A percentile compares a stretch with the other conserved stretches of the same genome.
Conservation (phyloP, 2,113 vertebrate species). For the Prunella himalayana region DNA sequence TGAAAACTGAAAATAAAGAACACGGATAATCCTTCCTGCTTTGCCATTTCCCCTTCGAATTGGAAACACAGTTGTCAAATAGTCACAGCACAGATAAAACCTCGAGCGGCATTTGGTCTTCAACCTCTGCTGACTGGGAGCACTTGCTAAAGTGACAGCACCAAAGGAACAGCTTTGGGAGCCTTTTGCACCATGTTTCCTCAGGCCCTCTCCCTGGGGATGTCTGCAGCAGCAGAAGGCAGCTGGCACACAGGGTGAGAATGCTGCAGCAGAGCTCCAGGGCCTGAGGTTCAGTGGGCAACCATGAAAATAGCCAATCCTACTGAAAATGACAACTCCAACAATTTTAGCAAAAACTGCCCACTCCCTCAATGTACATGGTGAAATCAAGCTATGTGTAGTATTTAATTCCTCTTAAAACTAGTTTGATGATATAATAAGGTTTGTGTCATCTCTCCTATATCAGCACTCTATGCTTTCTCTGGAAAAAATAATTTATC, state of each 20-base stretch:
- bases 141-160: neutral
- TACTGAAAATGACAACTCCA: neutral
- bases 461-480: neutral
- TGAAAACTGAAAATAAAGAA: neutral
- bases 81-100: neutral
- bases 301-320: neutral
- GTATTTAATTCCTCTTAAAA: neutral
- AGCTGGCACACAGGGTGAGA: neutral
- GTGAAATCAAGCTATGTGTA: neutral
- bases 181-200: neutral
- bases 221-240: neutral
- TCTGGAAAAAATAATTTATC: constrained; percentile 12
- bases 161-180: neutral
- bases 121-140: neutral
- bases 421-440: neutral
- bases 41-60: neutral
- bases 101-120: neutral
- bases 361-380: neutral
- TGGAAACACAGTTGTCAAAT: neutral
- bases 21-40: accelerated
- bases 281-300: neutral
- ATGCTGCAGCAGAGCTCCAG: neutral
- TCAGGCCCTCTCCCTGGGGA: neutral
- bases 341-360: neutral
- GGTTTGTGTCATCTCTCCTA: neutral